Percentiles rank a stretch among this genome's conserved stretches.
Evolutionary conservation across 1,140 invertebrate genomes (phyloP).

Genomic region (Drosophila rufa): DNA sequence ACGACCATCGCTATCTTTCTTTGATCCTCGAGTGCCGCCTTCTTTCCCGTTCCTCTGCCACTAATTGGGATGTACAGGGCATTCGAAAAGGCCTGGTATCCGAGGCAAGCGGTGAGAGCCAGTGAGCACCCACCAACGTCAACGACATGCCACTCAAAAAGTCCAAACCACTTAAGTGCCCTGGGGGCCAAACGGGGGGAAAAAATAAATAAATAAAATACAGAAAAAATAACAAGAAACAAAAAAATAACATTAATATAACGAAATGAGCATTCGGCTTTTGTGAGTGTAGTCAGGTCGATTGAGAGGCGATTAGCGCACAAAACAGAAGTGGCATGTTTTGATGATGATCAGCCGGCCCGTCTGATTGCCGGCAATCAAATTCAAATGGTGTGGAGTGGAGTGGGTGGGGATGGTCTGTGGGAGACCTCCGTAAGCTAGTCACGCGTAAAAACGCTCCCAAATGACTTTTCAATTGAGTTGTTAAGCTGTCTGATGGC

Average conservation of each 20-base stretch:
- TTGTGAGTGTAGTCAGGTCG: conserved; percentile 63
- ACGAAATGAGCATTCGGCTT: conserved; percentile 49
- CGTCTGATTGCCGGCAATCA: conserved; percentile 81
- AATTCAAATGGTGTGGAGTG: conserved; percentile 47
- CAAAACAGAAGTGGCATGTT: conserved; percentile 82
- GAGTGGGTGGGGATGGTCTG: conserved; percentile 29
- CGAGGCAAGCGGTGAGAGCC: conserved; percentile 39
- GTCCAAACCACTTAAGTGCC: conserved; percentile 74
- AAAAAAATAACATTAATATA: conserved; percentile 38
- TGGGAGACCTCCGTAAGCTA: conserved; percentile 47
- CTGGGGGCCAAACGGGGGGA: conserved; percentile 32
- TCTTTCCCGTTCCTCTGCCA: not conserved
- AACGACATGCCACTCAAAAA: conserved; percentile 75
- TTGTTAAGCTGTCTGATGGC: conserved; percentile 67
- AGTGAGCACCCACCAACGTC: conserved; percentile 63
- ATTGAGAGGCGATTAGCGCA: conserved; percentile 78
- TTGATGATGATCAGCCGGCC: conserved; percentile 77
- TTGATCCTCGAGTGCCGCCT: conserved; percentile 60
- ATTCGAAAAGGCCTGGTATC: conserved; percentile 37
- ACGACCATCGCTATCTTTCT: conserved; percentile 57
- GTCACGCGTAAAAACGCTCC: conserved; percentile 77
- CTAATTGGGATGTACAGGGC: conserved; percentile 40
- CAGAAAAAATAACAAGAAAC: not conserved
- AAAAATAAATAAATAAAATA: not conserved
- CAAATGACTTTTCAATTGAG: conserved; percentile 77